Base-by-base conservation (phyloP, 2,797 vertebrate genomes). In the Coregonus suidteri region DNA sequence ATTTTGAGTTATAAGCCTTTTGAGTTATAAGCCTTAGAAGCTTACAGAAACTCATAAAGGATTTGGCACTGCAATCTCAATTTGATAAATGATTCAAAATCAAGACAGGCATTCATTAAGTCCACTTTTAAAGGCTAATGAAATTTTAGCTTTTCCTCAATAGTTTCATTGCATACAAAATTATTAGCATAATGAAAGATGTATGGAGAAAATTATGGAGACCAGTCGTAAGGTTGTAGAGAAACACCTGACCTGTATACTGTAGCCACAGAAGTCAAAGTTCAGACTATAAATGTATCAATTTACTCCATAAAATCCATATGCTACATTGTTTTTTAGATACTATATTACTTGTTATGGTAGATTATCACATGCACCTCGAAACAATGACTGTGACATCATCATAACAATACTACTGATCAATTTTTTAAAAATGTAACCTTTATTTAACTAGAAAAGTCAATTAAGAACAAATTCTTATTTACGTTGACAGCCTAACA, bases 101-200 rank as follows among this genome's bases (percentile, higher is more conserved):
- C n/a, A 47, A 41, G 70, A 72, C 70, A 72, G 70, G 51, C 20
- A 11, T 72, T 72, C 47, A 72, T 72, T 72, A 31, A 53, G 70
- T 14, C 25, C 70, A 30, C 70, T 72, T 72, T 52, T 35, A 74
- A 3, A 64, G 16, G 14, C n/a, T 74, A 37, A 74, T 74, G 34
- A 65, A 20, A 65, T 65, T 62, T 64, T 65, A 25, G n/a, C 56
- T 1, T 54, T 65, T 59, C 59, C 20, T 74, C 37, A 74, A 74
- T 74, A 41, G 73, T 64, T 74, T 64, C 1, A 47, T 62, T 64
- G 35, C 7, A 64, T 47, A 37, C 3, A 41, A 64, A 74, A 62
- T 51, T 65, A 16, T 35, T 11, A 65, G 9, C 25, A 20, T 37
- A 47, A 37, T 47, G 35, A 25, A n/a, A 59, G 20, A 18, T 59